Evolutionary conservation across 2,888 invertebrate species (phyloP).

Genomic region (Lepidocyrtoides sp.): DNA sequence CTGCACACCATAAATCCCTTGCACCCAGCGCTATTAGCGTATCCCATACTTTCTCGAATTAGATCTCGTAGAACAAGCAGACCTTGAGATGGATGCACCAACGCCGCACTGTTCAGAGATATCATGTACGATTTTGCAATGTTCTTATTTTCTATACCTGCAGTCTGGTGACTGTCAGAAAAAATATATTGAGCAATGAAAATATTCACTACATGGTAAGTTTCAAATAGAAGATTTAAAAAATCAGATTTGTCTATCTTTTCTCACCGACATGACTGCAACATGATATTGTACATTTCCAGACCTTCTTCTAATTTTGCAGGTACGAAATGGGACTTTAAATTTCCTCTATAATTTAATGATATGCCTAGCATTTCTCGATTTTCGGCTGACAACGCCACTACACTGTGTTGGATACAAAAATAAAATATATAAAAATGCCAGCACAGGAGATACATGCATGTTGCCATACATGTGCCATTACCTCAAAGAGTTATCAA

Average conservation of each 20-base stretch:
- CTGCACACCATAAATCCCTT: conserved; percentile 57
- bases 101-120: conserved; percentile 19
- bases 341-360: conserved; percentile 50
- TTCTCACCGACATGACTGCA: conserved; percentile 58
- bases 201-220: background rate
- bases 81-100: conserved; percentile 21
- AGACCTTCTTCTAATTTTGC: conserved; percentile 44
- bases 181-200: background rate
- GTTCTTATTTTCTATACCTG: conserved; percentile 52
- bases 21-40: conserved; percentile 31
- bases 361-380: conserved; percentile 54
- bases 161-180: conserved; percentile 43
- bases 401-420: background rate
- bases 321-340: conserved; percentile 51
- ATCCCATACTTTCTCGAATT: conserved; percentile 56
- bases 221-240: background rate
- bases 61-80: conserved; percentile 57
- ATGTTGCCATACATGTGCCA: no score
- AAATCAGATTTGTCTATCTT: background rate
- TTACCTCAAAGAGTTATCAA: conserved; percentile 64
- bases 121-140: conserved; percentile 70
- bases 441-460: no score
- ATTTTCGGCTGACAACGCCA: conserved; percentile 43
- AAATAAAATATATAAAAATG: no score
- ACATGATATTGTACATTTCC: conserved; percentile 38